phyloP scores from a whole-genome alignment of 2,888 invertebrate genomes.

The Pimpla rufipes region DNA sequence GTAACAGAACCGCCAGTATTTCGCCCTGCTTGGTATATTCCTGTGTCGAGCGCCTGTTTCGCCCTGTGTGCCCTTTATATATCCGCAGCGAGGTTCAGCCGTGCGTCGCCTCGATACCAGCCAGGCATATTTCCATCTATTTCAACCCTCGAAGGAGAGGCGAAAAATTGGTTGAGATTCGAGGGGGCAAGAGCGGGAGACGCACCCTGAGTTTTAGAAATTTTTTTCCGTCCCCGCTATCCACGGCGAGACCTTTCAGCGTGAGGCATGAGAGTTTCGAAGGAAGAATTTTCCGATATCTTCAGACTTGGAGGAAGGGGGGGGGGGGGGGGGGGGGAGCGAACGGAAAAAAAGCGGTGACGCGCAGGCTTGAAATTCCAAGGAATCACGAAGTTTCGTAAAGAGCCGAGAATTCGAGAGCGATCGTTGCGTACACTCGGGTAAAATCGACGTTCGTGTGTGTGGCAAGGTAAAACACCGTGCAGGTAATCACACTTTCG shows the following conservation, averaged over 20 bases:
- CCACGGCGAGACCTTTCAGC: neutral
- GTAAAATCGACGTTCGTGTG: conserved; percentile 20
- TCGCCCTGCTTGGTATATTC: conserved; percentile 33
- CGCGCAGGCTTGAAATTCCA: conserved; percentile 14
- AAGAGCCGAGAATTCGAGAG: neutral
- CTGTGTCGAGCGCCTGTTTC: conserved; percentile 14
- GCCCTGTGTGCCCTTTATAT: conserved; percentile 25
- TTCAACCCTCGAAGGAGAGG: conserved; percentile 43
- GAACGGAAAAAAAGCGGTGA: too few relatives aligned
- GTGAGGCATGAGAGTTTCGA: neutral
- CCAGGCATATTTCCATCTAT: conserved; percentile 57
- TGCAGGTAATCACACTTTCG: conserved; percentile 1
- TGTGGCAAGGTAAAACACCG: neutral
- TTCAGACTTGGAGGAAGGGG: neutral
- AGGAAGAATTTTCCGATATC: conserved; percentile 47
- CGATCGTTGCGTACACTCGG: neutral
- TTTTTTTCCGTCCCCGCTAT: conserved; percentile 17
- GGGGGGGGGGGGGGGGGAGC: neutral
- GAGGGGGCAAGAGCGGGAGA: neutral
- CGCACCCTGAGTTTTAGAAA: conserved; percentile 14
- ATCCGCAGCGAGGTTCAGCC: conserved; percentile 29
- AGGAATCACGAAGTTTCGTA: conserved; percentile 31
- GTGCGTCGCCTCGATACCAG: conserved; percentile 49
- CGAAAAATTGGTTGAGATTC: conserved; percentile 32
- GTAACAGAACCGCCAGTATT: conserved; percentile 76